phyloP scores from a whole-genome alignment of 1,140 invertebrate species.

The Globodera rostochiensis region DNA sequence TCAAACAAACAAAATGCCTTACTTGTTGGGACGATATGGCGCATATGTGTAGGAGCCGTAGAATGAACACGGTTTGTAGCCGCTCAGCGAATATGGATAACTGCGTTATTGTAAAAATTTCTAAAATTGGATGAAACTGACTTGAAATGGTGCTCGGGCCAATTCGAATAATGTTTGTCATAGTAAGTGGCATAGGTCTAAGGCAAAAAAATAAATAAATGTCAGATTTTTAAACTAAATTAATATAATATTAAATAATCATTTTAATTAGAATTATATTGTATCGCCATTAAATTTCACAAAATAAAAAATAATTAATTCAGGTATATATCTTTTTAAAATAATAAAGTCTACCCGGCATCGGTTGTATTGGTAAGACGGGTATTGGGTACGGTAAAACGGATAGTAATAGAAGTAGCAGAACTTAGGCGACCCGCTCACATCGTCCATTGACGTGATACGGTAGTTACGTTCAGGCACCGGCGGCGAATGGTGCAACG shows the following conservation, averaged over 20 bases:
- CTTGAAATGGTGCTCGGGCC: constrained; percentile 33
- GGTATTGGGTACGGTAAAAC: constrained; percentile 22
- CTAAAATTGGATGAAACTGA: constrained; percentile 2
- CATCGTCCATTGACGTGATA: constrained; percentile 21
- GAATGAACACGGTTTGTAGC: constrained; percentile 24
- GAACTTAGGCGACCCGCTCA: constrained; percentile 20
- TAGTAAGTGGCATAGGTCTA: constrained; percentile 22
- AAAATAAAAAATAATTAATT: no score
- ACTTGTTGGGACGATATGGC: constrained; percentile 22
- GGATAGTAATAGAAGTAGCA: constrained; percentile 28
- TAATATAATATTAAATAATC: not conserved
- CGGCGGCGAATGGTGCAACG: constrained; percentile 11
- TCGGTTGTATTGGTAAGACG: constrained; percentile 25
- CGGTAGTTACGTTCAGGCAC: constrained; percentile 9
- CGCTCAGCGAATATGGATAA: constrained; percentile 18
- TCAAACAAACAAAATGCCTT: not conserved
- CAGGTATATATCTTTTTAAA: not conserved
- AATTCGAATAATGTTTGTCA: constrained; percentile 24
- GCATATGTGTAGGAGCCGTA: constrained; percentile 27
- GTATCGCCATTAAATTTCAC: not conserved
- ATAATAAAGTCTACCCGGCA: not conserved
- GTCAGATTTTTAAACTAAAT: not conserved
- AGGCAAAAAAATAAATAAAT: not conserved
- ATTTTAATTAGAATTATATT: constrained; percentile 9
- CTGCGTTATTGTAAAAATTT: not conserved